A percentile compares a stretch with the other conserved stretches of the same genome.
phyloP scores from a whole-genome alignment of 2,113 vertebrate species.

The Gnathonemus echidnorhynchus region DNA sequence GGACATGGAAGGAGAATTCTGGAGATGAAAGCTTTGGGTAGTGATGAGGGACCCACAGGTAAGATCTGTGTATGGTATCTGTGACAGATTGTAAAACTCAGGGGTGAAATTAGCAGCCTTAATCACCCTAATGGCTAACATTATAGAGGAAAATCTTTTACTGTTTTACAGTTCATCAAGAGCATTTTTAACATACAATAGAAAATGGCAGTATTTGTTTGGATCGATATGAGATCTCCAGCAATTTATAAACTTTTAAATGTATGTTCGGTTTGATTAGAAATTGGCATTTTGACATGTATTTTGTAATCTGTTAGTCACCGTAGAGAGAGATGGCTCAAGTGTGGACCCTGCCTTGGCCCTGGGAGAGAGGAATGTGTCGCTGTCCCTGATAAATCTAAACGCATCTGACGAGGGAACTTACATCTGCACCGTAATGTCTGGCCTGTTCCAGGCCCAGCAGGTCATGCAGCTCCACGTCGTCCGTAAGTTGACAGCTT shows the following conservation, averaged over 20 bases:
- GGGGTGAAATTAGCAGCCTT: neutral
- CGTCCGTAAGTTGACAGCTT: slow-evolving; percentile 51
- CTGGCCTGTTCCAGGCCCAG: slow-evolving; percentile 56
- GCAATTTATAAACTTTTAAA: neutral
- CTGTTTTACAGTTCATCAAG: neutral
- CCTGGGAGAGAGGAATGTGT: slow-evolving; percentile 51
- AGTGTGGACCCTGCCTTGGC: slow-evolving; percentile 40
- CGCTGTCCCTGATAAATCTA: slow-evolving; percentile 53
- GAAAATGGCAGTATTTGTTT: neutral
- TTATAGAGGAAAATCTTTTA: neutral
- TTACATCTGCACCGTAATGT: slow-evolving; percentile 65
- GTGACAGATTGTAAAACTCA: neutral
- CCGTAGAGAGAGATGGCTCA: slow-evolving; percentile 41
- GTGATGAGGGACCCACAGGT: slow-evolving; percentile 34
- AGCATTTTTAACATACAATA: neutral
- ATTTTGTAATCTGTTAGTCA: slow-evolving; percentile 35
- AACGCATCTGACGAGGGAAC: slow-evolving; percentile 61
- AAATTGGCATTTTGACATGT: neutral
- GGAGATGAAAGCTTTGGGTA: slow-evolving; percentile 40
- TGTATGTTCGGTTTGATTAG: neutral
- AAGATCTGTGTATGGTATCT: slow-evolving; percentile 22
- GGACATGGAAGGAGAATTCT: slow-evolving; percentile 63
- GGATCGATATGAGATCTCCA: neutral
- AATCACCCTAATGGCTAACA: neutral
- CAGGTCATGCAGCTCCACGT: slow-evolving; percentile 62